phyloP scores from a whole-genome alignment of 2,113 vertebrate genomes.

The Notarius quadriscutis region DNA sequence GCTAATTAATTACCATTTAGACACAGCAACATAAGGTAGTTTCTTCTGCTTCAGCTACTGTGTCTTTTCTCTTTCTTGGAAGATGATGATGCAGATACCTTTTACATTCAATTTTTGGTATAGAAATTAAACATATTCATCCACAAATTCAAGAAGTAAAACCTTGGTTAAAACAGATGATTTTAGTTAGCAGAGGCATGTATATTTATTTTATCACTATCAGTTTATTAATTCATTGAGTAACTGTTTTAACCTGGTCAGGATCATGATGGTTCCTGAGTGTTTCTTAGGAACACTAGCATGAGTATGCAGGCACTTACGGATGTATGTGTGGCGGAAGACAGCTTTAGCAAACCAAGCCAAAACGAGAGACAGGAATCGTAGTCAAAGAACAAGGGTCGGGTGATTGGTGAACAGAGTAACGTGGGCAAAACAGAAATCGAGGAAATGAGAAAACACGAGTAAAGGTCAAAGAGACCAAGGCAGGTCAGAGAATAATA shows the following conservation, averaged over 20 bases:
- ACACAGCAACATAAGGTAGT: constrained; percentile 35
- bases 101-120: neutral
- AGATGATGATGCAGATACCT: neutral
- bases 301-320: too few relatives aligned
- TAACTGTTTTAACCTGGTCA: neutral
- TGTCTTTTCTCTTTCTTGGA: neutral
- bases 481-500: too few relatives aligned
- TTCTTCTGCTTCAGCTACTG: constrained; percentile 12
- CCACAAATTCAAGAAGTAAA: neutral
- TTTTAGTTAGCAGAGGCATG: neutral
- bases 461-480: too few relatives aligned
- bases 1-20: constrained; percentile 43
- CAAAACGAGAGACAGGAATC: too few relatives aligned
- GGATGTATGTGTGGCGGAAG: too few relatives aligned
- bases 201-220: neutral
- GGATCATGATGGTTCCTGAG: too few relatives aligned
- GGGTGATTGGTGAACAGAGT: too few relatives aligned
- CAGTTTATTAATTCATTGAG: neutral
- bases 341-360: too few relatives aligned
- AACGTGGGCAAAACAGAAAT: too few relatives aligned
- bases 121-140: neutral
- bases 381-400: too few relatives aligned
- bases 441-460: too few relatives aligned
- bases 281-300: neutral
- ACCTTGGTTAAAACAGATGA: neutral